Base-by-base conservation (phyloP, 2,888 invertebrate species). In the Diloba caeruleocephala region DNA sequence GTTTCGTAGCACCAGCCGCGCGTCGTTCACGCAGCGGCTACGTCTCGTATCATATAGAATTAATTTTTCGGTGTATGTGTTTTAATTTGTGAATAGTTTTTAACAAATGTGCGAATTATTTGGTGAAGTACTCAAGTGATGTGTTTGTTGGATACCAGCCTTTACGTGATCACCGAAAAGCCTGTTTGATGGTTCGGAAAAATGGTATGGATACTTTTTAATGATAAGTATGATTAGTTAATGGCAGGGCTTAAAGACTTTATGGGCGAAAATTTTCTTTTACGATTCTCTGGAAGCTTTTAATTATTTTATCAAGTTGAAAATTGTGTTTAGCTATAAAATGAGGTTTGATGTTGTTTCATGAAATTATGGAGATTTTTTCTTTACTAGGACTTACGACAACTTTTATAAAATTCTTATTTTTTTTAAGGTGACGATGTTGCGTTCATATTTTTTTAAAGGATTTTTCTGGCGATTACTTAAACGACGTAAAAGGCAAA, bases 161-260 rank as follows among this genome's bases (percentile, higher is more conserved):
- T 54, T 61, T 50, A 58, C 74, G 78, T 73, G 76, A 66, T 76
- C 54, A 70, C 62, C 46, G 75, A 62, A 52, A 66, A 72, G 66
- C 70, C 69, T 71, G 86, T 82, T 89, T 88, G 81, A 89, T 89
- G 89, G 79, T 88, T 86, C 79, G 76, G 78, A 84, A 89, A 83
- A 88, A 92, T 92, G 92, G 92, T 92, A 90, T 89, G 84, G 76
- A 74, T 73, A 79, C 72, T 78, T 79, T 78, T 82, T 78, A 76
- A 72, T 60, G 66, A 55, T 65, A 69, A 72, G 57, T 72, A 76
- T 82, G 76, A 82, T 82, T 78, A 81, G 74, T 81, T 76, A 77
- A 76, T 73, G 63, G 72, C 66, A 74, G 51, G 63, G 66, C 71
- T 70, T 69, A 60, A 53, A 66, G 68, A 70, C 68, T 68, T 71